Conservation (phyloP, 2,113 vertebrate genomes). For the Aegithalos caudatus region DNA sequence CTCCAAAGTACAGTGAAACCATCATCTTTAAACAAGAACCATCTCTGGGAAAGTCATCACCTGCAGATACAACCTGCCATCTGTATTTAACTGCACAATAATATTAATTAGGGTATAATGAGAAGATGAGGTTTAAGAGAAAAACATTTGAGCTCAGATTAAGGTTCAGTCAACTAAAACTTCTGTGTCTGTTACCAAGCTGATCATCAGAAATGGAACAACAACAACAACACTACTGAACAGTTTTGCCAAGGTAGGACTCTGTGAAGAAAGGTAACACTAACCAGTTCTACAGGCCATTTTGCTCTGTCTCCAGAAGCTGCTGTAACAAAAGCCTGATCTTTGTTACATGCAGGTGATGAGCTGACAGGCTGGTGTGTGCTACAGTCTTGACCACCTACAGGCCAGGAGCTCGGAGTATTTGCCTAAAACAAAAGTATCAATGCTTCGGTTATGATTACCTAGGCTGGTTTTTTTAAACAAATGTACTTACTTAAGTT, state of each 20-base stretch:
- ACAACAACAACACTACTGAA: neutral
- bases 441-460: neutral
- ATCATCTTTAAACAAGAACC: neutral
- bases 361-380: neutral
- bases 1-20: neutral
- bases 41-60: neutral
- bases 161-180: neutral
- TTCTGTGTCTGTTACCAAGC: neutral
- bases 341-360: neutral
- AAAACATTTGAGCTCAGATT: neutral
- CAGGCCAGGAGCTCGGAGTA: conserved; percentile 30
- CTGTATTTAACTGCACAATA: neutral
- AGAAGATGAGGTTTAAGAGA: neutral
- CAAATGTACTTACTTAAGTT: neutral
- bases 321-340: neutral
- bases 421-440: conserved; percentile 64
- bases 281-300: conserved; percentile 82
- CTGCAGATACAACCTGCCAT: neutral
- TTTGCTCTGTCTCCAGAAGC: conserved; percentile 62
- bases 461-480: neutral
- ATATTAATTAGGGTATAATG: neutral
- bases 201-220: neutral
- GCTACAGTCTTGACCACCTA: neutral
- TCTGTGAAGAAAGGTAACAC: conserved; percentile 16
- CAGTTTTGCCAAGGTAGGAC: neutral